Evolutionary conservation across 2,888 invertebrate species (phyloP).

Genomic region (Oasisia sp.): DNA sequence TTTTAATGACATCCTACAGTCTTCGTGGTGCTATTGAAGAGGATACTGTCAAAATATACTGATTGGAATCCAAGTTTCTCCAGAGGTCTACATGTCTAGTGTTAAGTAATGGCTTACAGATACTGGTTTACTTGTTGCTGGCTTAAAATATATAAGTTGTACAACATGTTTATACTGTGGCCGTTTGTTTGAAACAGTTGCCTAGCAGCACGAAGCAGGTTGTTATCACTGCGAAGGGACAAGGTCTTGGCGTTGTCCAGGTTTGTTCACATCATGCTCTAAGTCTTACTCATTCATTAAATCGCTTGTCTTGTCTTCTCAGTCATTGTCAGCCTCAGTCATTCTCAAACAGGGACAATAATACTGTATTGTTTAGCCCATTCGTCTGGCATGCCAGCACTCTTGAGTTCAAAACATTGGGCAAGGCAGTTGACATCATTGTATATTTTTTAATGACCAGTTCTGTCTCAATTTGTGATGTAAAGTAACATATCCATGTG

Average conservation of each 20-base stretch:
- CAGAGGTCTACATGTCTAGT: too few relatives aligned
- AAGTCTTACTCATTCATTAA: not conserved
- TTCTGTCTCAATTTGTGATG: too few relatives aligned
- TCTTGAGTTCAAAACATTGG: not conserved
- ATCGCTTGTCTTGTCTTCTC: not conserved
- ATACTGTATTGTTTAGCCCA: not conserved
- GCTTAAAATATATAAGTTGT: not conserved
- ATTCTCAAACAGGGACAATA: not conserved
- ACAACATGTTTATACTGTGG: not conserved
- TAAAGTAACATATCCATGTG: too few relatives aligned
- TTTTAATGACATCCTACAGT: too few relatives aligned
- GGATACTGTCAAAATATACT: too few relatives aligned
- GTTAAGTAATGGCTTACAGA: too few relatives aligned
- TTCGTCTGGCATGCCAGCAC: not conserved
- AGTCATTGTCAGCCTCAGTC: not conserved
- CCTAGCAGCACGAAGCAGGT: not conserved
- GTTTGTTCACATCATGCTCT: not conserved
- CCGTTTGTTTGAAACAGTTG: not conserved
- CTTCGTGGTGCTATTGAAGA: too few relatives aligned
- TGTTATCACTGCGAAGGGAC: not conserved
- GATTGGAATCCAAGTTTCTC: too few relatives aligned
- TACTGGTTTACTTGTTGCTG: too few relatives aligned
- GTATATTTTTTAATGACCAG: too few relatives aligned
- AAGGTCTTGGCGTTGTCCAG: not conserved
- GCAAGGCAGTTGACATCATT: too few relatives aligned